Evolutionary conservation across 1,140 invertebrate genomes (phyloP).

Genomic region (Heliconius hermathena): DNA sequence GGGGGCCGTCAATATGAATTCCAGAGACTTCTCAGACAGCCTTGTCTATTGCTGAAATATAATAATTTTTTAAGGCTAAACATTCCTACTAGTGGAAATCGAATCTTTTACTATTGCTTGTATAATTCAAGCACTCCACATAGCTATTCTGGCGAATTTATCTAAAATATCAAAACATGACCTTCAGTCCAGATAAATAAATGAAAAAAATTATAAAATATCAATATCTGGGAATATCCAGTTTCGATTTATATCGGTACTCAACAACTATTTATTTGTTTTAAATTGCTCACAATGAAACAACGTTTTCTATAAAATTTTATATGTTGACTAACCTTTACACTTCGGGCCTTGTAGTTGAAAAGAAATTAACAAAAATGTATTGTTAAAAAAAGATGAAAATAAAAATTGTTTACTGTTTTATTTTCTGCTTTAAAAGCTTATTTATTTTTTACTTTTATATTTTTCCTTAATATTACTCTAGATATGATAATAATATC

Average conservation of each 20-base stretch:
- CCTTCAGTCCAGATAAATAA: neutral
- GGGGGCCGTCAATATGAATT: no score
- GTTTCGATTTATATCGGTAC: neutral
- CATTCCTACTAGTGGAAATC: no score
- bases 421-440: neutral
- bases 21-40: no score
- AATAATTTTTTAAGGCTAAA: no score
- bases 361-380: neutral
- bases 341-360: neutral
- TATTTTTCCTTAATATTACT: neutral
- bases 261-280: constrained; percentile 17
- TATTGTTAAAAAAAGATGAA: neutral
- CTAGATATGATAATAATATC: neutral
- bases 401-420: no score
- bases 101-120: no score
- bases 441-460: neutral
- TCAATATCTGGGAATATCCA: neutral
- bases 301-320: constrained; percentile 24
- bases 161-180: no score
- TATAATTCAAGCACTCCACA: no score
- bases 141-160: no score
- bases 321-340: constrained; percentile 28
- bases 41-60: no score
- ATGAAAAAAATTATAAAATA: constrained; percentile 1
- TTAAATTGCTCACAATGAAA: constrained; percentile 25